Evolutionary conservation across 35 echinoderm and acorn worm species (phyloP), one percentile per base, ranked within the genome.

Genomic region (Eucidaris tribuloides): DNA sequence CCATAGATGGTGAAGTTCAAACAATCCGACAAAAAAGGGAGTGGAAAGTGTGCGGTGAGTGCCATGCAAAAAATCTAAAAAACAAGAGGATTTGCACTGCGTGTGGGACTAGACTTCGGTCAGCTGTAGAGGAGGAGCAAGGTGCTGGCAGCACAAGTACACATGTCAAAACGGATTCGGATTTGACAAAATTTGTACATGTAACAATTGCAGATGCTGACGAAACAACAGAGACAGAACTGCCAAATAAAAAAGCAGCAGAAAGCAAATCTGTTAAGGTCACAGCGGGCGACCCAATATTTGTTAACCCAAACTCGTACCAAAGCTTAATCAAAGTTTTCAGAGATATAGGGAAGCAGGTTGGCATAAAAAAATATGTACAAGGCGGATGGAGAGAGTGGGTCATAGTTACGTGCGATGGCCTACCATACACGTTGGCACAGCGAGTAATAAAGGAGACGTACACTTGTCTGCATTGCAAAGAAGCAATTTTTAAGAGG

Each of bases 251-350:
- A 20, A 62, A 62, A 22, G 5, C 22, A 30, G 59, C 59, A 7
- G 59, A 62, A 30, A 4, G 32, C 20, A 30, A 25, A 62, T 25
- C 20, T 7, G n/a, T 70, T 20, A 70, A 3, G 41, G 41, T 70
- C 31, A 30, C 34, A 34, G 4, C 64, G 15, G 46, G 84, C 2
- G 68, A 61, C 63, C 68, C 71, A 7, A 50, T 78, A 2, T 86
- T 78, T 79, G 29, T 79, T 49, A 86, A 86, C 62, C 84, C 84
- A 7, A 86, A 86, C 36, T 78, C 84, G 3, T 86, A 77, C 46
- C 68, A 86, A 17, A 86, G 2, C 28, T 20, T 86, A 13, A 42
- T 18, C 3, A 17, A 55, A 28, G 71, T 86, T 5, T 28, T 86
- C 6, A 4, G 45, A 14, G 50, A 2, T 2, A 42, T 78, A 42